Base-by-base conservation (phyloP, 2,113 vertebrate species). In the Malaclemys terrapin region DNA sequence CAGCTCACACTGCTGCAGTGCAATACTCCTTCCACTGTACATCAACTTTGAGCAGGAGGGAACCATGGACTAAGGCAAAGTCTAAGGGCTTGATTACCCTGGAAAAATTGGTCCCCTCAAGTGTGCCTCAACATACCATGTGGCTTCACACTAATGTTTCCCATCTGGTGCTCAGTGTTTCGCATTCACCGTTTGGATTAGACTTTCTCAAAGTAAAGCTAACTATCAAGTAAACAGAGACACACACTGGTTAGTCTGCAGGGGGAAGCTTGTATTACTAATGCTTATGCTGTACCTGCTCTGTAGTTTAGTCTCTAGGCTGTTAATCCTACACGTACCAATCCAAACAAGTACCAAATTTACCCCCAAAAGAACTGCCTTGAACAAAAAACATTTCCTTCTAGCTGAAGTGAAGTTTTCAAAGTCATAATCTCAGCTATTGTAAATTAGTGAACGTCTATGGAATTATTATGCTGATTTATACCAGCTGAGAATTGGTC, bases 1-100 rank as follows among this genome's bases (percentile, higher is more conserved):
- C 17, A 38, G 9, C 19, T 72, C 19, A 20, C 17, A 38, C 19
- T 20, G n/a, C 5, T 62, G 12, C 59, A 16, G 59, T 5, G 12
- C 29, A 62, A 13, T 14, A 62, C 29, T 72, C n/a, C 47, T 82
- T 6, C 45, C 65, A 1, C 1, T 17, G 19, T 1, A 47, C 62
- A 25, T 56, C 87, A 22, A 38, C 81, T 24, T 42, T 14, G 53
- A 75, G 38, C 25, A 1, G 10, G 65, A 59, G 56, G 50, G 50
- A 50, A 29, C 0, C 6, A 17, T 0, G 0, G 22, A 20, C 8
- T 25, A 35, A 69, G 25, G 62, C 4, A 3, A 9, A 8, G 24
- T 2, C 24, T 35, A 12, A 45, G 38, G 38, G 4, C 42, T 76
- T 25, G n/a, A 11, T 75, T 76, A 45, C 38, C 20, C 42, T 45